A percentile compares a stretch with the other conserved stretches of the same genome.
Conservation (phyloP, 2,888 invertebrate species). For the Leucoma salicis region DNA sequence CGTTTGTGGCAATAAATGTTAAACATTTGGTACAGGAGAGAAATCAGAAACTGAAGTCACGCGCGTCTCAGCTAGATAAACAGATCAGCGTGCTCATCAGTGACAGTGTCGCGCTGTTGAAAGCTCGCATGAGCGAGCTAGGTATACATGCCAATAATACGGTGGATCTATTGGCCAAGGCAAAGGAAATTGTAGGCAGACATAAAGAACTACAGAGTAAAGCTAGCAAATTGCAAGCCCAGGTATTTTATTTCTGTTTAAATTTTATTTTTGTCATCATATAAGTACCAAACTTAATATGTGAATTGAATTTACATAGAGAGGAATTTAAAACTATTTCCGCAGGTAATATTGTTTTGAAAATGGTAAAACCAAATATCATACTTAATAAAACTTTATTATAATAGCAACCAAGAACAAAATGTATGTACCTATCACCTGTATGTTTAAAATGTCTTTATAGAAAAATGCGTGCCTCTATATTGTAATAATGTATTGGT, state of each 20-base stretch:
- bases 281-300: too few relatives aligned
- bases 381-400: too few relatives aligned
- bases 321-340: too few relatives aligned
- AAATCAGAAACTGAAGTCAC: constrained; percentile 90
- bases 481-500: too few relatives aligned
- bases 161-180: constrained; percentile 91
- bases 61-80: constrained; percentile 95
- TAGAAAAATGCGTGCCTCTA: too few relatives aligned
- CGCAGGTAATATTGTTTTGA: too few relatives aligned
- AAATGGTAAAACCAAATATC: too few relatives aligned
- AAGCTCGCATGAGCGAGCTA: constrained; percentile 94
- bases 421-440: too few relatives aligned
- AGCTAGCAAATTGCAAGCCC: constrained; percentile 92
- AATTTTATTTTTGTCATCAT: not conserved
- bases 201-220: constrained; percentile 96
- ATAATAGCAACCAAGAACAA: too few relatives aligned
- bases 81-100: constrained; percentile 95
- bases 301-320: too few relatives aligned
- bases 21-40: constrained; percentile 80
- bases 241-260: constrained; percentile 76
- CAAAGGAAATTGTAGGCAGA: constrained; percentile 94
- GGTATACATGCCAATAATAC: constrained; percentile 94
- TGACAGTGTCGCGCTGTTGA: constrained; percentile 94
- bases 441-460: too few relatives aligned
- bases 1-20: too few relatives aligned